phyloP scores from a whole-genome alignment of 2,797 vertebrate species.

The Manis javanica region DNA sequence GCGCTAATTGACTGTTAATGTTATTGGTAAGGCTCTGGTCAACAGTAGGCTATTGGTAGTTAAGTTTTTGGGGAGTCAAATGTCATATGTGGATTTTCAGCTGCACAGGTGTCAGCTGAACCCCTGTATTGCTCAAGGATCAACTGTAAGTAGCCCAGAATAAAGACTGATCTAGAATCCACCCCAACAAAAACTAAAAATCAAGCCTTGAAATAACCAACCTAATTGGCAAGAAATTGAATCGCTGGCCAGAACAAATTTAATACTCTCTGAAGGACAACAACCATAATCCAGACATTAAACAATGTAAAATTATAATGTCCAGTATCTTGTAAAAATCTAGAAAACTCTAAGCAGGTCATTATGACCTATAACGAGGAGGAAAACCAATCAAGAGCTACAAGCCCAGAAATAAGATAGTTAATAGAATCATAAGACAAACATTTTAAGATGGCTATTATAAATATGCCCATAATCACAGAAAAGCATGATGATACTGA shows the following conservation, averaged over 20 bases:
- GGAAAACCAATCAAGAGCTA: background rate
- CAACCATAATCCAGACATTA: background rate
- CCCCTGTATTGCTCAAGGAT: no score
- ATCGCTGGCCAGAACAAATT: background rate
- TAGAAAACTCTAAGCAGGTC: background rate
- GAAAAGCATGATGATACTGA: background rate
- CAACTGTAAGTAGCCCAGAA: no score
- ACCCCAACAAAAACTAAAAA: background rate
- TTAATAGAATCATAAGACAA: background rate
- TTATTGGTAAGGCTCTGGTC: no score
- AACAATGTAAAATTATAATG: background rate
- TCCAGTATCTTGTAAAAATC: background rate
- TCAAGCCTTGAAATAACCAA: background rate
- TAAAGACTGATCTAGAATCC: background rate
- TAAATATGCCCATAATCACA: background rate
- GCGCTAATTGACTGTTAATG: no score
- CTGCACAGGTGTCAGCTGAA: no score
- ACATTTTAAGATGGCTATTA: background rate
- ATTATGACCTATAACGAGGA: background rate
- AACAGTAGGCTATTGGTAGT: no score
- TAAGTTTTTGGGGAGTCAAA: no score
- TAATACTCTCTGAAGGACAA: background rate
- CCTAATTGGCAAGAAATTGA: background rate
- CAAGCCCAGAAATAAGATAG: background rate
- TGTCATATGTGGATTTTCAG: no score